Evolutionary conservation across 2,888 invertebrate species (phyloP).

Genomic region (Lomographa bimaculata): DNA sequence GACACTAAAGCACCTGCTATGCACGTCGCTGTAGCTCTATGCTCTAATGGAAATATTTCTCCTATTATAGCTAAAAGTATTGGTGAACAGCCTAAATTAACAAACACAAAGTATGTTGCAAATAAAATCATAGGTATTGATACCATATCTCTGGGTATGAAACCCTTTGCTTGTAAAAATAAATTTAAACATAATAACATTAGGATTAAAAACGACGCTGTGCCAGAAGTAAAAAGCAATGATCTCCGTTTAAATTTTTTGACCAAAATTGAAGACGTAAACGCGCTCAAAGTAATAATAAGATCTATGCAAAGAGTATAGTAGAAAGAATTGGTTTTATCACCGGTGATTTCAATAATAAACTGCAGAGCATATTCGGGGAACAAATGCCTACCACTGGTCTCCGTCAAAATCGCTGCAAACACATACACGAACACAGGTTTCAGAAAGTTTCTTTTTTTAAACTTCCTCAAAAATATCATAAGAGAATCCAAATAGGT

Average conservation of each 20-base stretch:
- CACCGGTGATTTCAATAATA: slow-evolving; percentile 48
- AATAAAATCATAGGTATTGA: slow-evolving; percentile 52
- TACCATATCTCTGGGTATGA: slow-evolving; percentile 39
- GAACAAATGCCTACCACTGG: slow-evolving; percentile 56
- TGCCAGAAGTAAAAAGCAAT: slow-evolving; percentile 53
- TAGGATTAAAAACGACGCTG: slow-evolving; percentile 39
- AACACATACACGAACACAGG: slow-evolving; percentile 49
- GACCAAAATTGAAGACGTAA: slow-evolving; percentile 51
- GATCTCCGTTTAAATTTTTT: slow-evolving; percentile 53
- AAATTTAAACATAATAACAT: slow-evolving; percentile 21
- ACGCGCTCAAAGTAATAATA: slow-evolving; percentile 49
- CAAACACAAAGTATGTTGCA: slow-evolving; percentile 50
- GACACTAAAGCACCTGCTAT: slow-evolving; percentile 47
- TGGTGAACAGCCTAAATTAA: slow-evolving; percentile 60
- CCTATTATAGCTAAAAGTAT: slow-evolving; percentile 59
- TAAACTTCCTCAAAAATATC: slow-evolving; percentile 49
- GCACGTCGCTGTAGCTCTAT: slow-evolving; percentile 52
- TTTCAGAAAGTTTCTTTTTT: slow-evolving; percentile 51
- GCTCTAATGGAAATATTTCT: slow-evolving; percentile 59
- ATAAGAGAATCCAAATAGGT: slow-evolving; percentile 22
- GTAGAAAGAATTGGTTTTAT: slow-evolving; percentile 47
- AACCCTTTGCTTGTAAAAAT: slow-evolving; percentile 38
- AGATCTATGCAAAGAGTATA: slow-evolving; percentile 54
- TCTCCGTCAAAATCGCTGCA: slow-evolving; percentile 47
- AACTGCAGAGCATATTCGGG: slow-evolving; percentile 61